A percentile compares a stretch with the other conserved stretches of the same genome.
These are phyloP conservation scores for Eupithecia inturbata DNA, from an alignment of 2,888 invertebrate genomes.

Conservation along the genomic window DNA sequence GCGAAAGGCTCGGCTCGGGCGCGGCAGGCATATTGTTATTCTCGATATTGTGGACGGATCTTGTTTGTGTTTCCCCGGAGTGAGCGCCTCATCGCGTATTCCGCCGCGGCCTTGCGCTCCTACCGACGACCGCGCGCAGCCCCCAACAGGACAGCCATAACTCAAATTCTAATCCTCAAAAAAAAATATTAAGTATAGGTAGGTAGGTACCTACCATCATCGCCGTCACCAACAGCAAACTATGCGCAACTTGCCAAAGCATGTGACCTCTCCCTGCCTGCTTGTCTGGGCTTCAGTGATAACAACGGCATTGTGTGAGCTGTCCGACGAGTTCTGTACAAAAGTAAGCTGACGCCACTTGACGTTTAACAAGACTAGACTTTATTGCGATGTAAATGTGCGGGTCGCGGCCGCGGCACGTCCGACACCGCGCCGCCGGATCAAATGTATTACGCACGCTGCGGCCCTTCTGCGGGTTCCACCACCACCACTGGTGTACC, in stretches of 20 bases:
- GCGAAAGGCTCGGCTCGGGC: background rate
- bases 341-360: slow-evolving; percentile 38
- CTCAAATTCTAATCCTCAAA: background rate
- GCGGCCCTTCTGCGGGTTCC: background rate
- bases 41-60: slow-evolving; percentile 39
- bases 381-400: slow-evolving; percentile 46
- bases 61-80: slow-evolving; percentile 48
- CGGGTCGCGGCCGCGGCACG: slow-evolving; percentile 31
- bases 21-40: background rate
- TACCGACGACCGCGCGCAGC: background rate
- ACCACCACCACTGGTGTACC: background rate
- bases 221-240: background rate
- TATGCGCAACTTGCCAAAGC: background rate
- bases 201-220: background rate
- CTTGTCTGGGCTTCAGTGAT: background rate
- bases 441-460: slow-evolving; percentile 26
- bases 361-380: slow-evolving; percentile 45
- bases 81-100: slow-evolving; percentile 55
- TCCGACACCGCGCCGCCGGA: slow-evolving; percentile 24
- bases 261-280: background rate
- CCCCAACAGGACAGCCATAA: background rate
- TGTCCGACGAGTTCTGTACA: background rate
- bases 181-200: background rate
- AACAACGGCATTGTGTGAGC: background rate
- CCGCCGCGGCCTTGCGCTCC: slow-evolving; percentile 31